Evolutionary conservation across 2,888 invertebrate species (phyloP).

Genomic region (Ornithoptera priamus): DNA sequence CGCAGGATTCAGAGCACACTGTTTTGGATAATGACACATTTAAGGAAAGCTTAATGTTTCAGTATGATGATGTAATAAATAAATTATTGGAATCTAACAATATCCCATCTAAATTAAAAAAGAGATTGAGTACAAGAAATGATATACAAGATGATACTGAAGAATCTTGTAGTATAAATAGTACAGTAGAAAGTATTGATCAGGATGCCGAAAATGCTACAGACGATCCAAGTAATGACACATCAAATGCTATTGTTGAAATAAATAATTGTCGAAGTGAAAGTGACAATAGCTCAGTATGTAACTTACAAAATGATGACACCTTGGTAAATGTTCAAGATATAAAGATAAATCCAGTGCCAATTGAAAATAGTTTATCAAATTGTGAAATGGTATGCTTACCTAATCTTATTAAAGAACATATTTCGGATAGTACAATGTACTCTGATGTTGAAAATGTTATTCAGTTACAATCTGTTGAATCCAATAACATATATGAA

Average conservation of each 20-base stretch:
- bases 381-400: slow-evolving; percentile 14
- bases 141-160: background rate
- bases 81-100: background rate
- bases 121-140: background rate
- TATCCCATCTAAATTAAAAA: background rate
- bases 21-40: background rate
- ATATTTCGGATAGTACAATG: background rate
- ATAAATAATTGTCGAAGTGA: background rate
- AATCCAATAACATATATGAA: background rate
- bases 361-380: slow-evolving; percentile 12
- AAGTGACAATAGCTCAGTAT: background rate
- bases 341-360: background rate
- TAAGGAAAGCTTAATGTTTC: background rate
- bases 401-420: slow-evolving; percentile 6
- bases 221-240: background rate
- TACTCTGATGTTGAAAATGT: background rate
- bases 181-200: background rate
- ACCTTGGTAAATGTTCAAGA: slow-evolving; percentile 2
- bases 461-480: background rate
- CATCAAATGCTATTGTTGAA: background rate
- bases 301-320: slow-evolving; percentile 7
- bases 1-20: background rate
- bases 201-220: background rate
- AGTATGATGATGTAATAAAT: slow-evolving; percentile 5
- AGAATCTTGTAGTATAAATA: background rate